Evolutionary conservation across 2,113 vertebrate species (phyloP), one percentile per base, ranked within the genome.

Genomic region (Heterotilapia buettikoferi): DNA sequence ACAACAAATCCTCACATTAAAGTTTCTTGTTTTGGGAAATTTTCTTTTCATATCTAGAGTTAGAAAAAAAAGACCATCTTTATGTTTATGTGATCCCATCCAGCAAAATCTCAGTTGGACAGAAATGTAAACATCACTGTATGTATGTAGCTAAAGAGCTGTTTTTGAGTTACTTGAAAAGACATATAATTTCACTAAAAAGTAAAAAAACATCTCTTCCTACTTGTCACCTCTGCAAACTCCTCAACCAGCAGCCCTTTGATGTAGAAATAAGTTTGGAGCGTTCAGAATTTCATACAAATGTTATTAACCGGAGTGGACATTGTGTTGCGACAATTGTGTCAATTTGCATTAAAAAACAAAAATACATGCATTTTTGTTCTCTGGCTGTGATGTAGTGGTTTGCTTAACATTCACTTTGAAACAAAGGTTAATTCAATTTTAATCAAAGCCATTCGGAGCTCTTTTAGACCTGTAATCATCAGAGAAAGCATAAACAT

Each of bases 71-170:
- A 26, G 14, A 29, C 21, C 4, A 76, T 26, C 21, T 45, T 26
- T 11, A 78, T 29, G 24, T 5, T 76, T 19, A 50, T 31, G 26
- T 47, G 24, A 29, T 50, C 71, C 71, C 43, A 78, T 24, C 71
- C 71, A 50, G 71, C 9, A 50, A 31, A 78, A 31, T 0, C 45
- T 19, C 0, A 19, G 16, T 8, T 31, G 16, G 11, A 13, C 16
- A 78, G 24, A 47, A 29, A 50, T 50, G 4, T n/a, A 50, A 12
- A 78, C 24, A 50, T 19, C 26, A 11, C 6, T 6, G 9, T 50
- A 50, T 50, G 26, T 31, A 29, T n/a, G 24, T 13, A 78, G 26
- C 16, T 50, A 31, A 78, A 50, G 16, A 78, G 9, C 19, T 31
- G 24, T 29, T 11, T 71, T 71, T 71, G 2, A 66, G 11, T 29